Percentiles rank a stretch among this genome's conserved stretches.
Conservation (phyloP, 2,113 vertebrate species). For the Heptranchias perlo region DNA sequence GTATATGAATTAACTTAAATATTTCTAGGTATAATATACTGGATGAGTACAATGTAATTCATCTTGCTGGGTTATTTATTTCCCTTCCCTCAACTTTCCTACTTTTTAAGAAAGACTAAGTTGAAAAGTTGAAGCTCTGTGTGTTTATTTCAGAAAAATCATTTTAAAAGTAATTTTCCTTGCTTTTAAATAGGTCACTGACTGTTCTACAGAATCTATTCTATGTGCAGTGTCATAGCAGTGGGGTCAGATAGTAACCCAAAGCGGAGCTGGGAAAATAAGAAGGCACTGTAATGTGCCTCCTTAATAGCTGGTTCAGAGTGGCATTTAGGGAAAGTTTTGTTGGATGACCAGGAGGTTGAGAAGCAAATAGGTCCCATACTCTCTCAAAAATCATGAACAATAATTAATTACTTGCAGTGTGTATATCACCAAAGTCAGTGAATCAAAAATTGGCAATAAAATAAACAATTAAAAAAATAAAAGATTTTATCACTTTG, state of each 20-base stretch:
- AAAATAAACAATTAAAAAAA: not conserved
- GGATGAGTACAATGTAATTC: not conserved
- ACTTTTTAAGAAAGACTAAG: not conserved
- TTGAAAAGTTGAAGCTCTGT: not conserved
- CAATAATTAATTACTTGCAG: not conserved
- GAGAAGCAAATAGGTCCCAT: not conserved
- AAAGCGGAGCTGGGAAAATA: not conserved
- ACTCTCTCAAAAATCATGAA: not conserved
- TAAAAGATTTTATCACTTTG: not conserved
- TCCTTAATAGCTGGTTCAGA: not conserved
- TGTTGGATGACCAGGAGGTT: not conserved
- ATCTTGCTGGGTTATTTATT: not conserved
- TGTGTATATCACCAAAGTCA: not conserved
- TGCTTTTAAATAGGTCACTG: not conserved
- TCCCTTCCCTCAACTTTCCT: not conserved
- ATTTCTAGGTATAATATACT: not conserved
- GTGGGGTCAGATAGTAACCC: not conserved
- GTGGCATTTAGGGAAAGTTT: not conserved
- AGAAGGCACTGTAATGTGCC: not conserved
- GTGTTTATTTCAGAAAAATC: not conserved
- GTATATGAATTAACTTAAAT: not conserved
- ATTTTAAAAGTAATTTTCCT: not conserved
- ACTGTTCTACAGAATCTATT: not conserved
- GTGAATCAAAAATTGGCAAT: not conserved
- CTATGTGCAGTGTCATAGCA: not conserved